A percentile compares a stretch with the other conserved stretches of the same genome.
Conservation (phyloP, 2,888 invertebrate genomes). For the Argyresthia albistria region DNA sequence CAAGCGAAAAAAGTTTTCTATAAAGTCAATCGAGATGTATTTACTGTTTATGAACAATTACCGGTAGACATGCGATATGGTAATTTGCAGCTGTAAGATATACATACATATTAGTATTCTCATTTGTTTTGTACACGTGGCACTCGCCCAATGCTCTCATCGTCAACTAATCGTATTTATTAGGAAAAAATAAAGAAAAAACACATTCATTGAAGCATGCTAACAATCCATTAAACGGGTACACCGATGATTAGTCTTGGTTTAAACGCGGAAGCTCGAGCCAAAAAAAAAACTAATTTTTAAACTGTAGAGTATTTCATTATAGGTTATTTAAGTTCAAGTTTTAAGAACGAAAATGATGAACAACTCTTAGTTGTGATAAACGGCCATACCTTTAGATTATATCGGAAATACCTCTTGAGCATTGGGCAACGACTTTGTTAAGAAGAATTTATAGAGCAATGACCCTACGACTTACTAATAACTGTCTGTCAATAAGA, state of each 20-base stretch:
- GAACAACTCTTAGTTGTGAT: too few relatives aligned
- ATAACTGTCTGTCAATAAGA: too few relatives aligned
- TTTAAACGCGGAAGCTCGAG: conserved; percentile 21
- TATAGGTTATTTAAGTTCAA: conserved; percentile 2
- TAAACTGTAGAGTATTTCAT: neutral
- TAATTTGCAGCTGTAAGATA: too few relatives aligned
- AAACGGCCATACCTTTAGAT: too few relatives aligned
- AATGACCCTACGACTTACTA: neutral
- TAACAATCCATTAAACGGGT: conserved; percentile 7
- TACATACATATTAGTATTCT: too few relatives aligned
- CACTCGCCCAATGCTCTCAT: neutral
- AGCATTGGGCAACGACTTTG: neutral
- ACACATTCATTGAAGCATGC: conserved; percentile 3
- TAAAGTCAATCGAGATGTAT: too few relatives aligned
- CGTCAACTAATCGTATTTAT: neutral
- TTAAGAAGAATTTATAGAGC: neutral
- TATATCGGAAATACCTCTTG: too few relatives aligned
- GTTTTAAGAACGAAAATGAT: neutral
- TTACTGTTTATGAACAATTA: too few relatives aligned
- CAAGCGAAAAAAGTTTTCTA: too few relatives aligned
- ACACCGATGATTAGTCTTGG: conserved; percentile 22
- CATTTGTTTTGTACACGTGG: too few relatives aligned
- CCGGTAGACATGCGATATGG: too few relatives aligned
- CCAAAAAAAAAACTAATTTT: conserved; percentile 11
- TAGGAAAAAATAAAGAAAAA: neutral